phyloP scores from a whole-genome alignment of 2,888 invertebrate species.

The Metacarcinus magister region DNA sequence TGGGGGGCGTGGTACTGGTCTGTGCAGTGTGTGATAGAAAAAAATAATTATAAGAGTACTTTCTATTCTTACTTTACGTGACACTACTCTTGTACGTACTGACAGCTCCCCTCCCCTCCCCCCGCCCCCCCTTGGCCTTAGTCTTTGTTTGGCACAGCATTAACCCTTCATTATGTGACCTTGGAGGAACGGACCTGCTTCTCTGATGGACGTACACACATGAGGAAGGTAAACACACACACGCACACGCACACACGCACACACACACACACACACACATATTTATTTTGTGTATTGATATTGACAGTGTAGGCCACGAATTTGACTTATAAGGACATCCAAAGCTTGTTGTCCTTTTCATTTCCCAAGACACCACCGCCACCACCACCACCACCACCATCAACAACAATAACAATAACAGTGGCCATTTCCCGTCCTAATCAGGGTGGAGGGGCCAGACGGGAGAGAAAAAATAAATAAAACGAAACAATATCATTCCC shows the following conservation, averaged over 20 bases:
- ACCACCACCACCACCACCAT: background rate
- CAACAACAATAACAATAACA: background rate
- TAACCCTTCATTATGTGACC: too few species aligned
- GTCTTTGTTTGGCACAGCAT: too few species aligned
- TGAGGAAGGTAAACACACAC: background rate
- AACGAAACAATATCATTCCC: background rate
- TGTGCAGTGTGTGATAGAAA: too few species aligned
- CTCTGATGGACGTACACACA: too few species aligned
- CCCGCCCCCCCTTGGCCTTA: too few species aligned
- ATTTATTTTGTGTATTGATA: background rate
- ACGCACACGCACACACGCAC: constrained; percentile 10
- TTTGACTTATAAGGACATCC: too few species aligned
- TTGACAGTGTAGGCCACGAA: background rate
- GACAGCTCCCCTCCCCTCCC: too few species aligned
- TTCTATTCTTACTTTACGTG: too few species aligned
- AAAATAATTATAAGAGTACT: too few species aligned
- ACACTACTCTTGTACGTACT: too few species aligned
- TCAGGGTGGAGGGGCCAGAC: background rate
- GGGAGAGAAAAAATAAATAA: background rate
- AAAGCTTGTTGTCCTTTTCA: background rate
- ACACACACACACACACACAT: background rate
- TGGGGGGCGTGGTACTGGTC: too few species aligned
- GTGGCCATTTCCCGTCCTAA: background rate
- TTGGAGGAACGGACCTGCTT: too few species aligned
- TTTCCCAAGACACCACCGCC: background rate